Evolutionary conservation across 2,797 vertebrate genomes (phyloP), one percentile per base, ranked within the genome.

Genomic region (Pseudochirops cupreus): DNA sequence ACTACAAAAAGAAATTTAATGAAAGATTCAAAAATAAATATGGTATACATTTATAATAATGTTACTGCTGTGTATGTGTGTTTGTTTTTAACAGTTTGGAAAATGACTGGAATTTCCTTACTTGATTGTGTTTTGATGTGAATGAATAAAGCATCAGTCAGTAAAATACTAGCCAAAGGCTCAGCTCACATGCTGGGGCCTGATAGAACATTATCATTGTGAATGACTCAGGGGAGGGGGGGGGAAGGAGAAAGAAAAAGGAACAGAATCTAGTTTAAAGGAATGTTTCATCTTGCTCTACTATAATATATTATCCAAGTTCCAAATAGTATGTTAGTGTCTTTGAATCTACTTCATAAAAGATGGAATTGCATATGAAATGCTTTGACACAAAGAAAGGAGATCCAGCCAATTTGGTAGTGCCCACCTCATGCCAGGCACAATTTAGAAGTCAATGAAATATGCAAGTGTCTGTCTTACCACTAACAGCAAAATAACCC

Each of bases 21-120:
- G 97, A 98, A 98, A 97, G 14, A 97, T 97, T 98, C 98, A 74
- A 92, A 97, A 98, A 96, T 96, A 97, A 33, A 13, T 89, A 95
- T 96, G 53, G 1, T 2, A 91, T 4, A 46, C 39, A 53, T 95
- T 96, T 91, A 56, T 94, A 96, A 91, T 94, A 94, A 94, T 82
- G 3, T 2, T 74, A 89, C 2, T 90, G 28, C 46, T 74, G 29
- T 92, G 52, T 96, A 24, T 82, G 6, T 46, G n/a, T 82, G 18
- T 24, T 82, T 82, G 74, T 82, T 82, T 57, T 46, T 91, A 87
- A 0, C 2, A 89, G 93, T 97, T 53, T 87, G 97, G 46, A 97
- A 98, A 96, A 96, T 90, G 92, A 2, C 93, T 94, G 74, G 21
- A 96, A 92, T 95, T 87, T 95, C 56, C 91, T 96, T 95, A 92